Base-by-base conservation (phyloP, 2,888 invertebrate species). In the Andrena bucephala region DNA sequence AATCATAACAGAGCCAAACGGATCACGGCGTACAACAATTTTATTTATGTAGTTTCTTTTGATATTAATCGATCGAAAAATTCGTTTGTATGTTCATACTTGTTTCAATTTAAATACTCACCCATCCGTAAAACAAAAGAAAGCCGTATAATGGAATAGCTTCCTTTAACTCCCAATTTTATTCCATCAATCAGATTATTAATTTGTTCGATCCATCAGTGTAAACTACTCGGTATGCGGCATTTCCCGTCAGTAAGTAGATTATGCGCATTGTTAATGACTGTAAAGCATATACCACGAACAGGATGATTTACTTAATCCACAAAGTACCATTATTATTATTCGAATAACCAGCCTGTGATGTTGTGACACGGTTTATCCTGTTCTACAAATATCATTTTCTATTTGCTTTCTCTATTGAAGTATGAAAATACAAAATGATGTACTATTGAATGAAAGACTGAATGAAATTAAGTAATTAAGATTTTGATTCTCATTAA, bases 181-280 rank as follows among this genome's bases (percentile, higher is more conserved):
- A 73, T 77, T 86, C 78, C 65, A 76, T 84, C 80, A 82, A 82
- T 81, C 71, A 77, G 33, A 70, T 81, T 82, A 81, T 81, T 82
- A 77, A 81, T 83, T 75, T 57, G 70, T 62, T 71, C 80, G 82
- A 81, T 83, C 74, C 85, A 67, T 83, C 81, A 74, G 71, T 77
- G 60, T 75, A 70, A 73, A 63, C 68, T 80, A 81, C 83, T 81
- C 83, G 83, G 83, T 86, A 85, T 77, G 83, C 79, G 79, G 84
- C 75, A 86, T 86, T 86, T 86, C 81, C 84, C 83, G 65, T 77
- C 77, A 72, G 75, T 87, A 85, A 85, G 84, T 87, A 85, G 87
- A 87, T 85, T 87, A 87, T 84, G 78, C 85, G 81, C 77, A 77
- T 84, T 81, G 83, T 82, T 87, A 84, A 85, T 83, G 82, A 84